phyloP scores from a whole-genome alignment of 2,888 invertebrate species.

The Lycia hirtaria region DNA sequence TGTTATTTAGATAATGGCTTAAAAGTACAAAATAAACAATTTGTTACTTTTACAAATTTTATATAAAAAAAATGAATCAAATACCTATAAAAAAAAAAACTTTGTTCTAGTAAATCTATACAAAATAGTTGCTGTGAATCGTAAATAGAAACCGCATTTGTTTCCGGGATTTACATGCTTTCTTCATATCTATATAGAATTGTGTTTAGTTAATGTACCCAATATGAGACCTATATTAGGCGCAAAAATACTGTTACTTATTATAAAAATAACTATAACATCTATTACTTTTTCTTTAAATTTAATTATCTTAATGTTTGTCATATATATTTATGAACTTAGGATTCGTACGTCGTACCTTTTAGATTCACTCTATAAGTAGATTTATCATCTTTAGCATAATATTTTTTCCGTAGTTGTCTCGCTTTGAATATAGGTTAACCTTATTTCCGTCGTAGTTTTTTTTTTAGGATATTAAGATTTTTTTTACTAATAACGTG shows the following conservation, averaged over 20 bases:
- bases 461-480: constrained; percentile 69
- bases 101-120: constrained; percentile 74
- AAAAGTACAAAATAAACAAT: constrained; percentile 88
- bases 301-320: constrained; percentile 50
- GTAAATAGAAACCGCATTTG: constrained; percentile 67
- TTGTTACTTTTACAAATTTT: constrained; percentile 91
- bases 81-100: constrained; percentile 73
- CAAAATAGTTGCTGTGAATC: constrained; percentile 80
- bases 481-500: constrained; percentile 69
- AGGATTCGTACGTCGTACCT: constrained; percentile 55
- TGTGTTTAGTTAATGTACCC: constrained; percentile 69
- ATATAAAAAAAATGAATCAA: constrained; percentile 83
- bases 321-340: constrained; percentile 63
- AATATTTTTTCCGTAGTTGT: constrained; percentile 67
- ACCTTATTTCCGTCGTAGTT: constrained; percentile 71
- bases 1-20: constrained; percentile 88
- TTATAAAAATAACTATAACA: constrained; percentile 69
- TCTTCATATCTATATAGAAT: constrained; percentile 59
- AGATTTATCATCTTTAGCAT: constrained; percentile 59
- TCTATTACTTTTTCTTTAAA: constrained; percentile 59
- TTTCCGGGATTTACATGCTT: constrained; percentile 61
- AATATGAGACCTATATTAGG: constrained; percentile 64
- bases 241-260: constrained; percentile 79
- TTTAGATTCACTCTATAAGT: constrained; percentile 64
- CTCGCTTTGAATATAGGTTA: constrained; percentile 69